Evolutionary conservation across 2,888 invertebrate species (phyloP), one percentile per base, ranked within the genome.

Genomic region (Agonum fuliginosum): DNA sequence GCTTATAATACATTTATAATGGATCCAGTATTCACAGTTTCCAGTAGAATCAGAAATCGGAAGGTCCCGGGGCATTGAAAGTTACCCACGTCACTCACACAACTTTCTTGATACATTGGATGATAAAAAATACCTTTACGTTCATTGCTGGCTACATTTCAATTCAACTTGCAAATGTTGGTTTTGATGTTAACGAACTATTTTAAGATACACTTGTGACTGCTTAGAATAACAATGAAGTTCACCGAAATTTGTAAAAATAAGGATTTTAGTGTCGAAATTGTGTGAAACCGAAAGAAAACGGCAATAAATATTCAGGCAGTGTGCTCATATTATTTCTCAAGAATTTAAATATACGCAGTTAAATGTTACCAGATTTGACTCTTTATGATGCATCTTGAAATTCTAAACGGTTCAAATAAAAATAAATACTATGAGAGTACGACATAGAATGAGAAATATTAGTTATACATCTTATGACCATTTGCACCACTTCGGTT

Each of bases 31-130:
- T 24, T 51, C 51, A n/a, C 17, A 46, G 17, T 51, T 51, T n/a
- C 10, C 51, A 51, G 51, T 22, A 22, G 51, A 51, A 51, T 51
- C 51, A 51, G 51, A 51, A 51, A 51, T 24, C 51, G 5, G 8
- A 37, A 51, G 24, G 51, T 20, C 51, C 51, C 22, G 10, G n/a
- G 51, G 51, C 51, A 51, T n/a, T 51, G 51, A 51, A 51, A 51
- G 51, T 51, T 51, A 51, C n/a, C n/a, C 22, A 22, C 24, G 10
- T 48, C 48, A 48, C 8, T 48, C 48, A 48, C 19, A 22, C 20
- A 24, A 51, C 51, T 51, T 51, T 51, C 51, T 20, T 20, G 51
- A 24, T 51, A 51, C 46, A 24, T 10, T 3, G 22, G n/a, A 51
- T 10, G 51, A 51, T 51, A 22, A 51, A 51, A 51, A 51, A 51